A percentile compares a stretch with the other conserved stretches of the same genome.
phyloP scores from a whole-genome alignment of 2,888 invertebrate species.

The Eupithecia exiguata region DNA sequence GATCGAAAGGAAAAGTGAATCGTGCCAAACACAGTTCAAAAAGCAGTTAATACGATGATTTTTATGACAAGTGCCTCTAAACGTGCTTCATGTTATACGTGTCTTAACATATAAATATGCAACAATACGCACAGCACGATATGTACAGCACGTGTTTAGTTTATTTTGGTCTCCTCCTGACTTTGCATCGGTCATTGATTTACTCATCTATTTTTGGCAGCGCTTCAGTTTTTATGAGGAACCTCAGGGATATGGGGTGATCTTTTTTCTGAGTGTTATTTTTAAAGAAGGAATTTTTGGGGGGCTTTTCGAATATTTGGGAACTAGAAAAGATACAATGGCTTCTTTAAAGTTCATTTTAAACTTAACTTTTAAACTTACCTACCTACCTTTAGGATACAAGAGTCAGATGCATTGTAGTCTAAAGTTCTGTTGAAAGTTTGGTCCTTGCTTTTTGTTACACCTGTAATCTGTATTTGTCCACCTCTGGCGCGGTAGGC shows the following conservation, averaged over 20 bases:
- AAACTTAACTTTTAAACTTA: too few species aligned
- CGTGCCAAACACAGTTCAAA: not conserved
- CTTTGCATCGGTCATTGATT: slow-evolving; percentile 35
- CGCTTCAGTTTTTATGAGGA: not conserved
- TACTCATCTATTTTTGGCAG: slow-evolving; percentile 13
- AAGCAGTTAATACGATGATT: not conserved
- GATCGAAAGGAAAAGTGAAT: not conserved
- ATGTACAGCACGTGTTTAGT: slow-evolving; percentile 1
- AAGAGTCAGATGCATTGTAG: too few species aligned
- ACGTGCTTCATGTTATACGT: not conserved
- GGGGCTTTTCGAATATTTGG: too few species aligned
- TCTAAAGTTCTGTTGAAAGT: too few species aligned
- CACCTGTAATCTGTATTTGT: too few species aligned
- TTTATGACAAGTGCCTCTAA: not conserved
- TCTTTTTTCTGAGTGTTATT: not conserved
- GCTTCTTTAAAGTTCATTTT: too few species aligned
- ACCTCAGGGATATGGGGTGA: not conserved
- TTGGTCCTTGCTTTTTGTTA: too few species aligned
- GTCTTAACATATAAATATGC: not conserved
- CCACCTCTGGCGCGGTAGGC: too few species aligned
- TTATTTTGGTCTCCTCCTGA: slow-evolving; percentile 23
- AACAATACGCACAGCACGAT: too few species aligned
- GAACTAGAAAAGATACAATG: too few species aligned
- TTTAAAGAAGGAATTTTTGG: too few species aligned
- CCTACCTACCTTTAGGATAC: too few species aligned